Conservation (phyloP, 2,797 vertebrate genomes). For the Diplodus sargus region DNA sequence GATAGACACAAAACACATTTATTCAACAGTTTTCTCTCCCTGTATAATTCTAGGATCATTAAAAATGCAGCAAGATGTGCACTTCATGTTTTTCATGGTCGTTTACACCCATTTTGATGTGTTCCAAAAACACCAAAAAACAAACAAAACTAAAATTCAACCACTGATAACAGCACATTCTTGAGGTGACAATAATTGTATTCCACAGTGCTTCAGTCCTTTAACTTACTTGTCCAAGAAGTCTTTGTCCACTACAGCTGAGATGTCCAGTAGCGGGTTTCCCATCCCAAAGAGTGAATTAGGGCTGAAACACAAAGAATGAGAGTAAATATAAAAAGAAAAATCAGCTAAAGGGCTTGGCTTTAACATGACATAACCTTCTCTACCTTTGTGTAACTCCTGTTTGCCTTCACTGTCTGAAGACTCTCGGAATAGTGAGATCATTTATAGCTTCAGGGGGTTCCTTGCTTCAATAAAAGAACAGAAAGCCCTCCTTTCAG, state of each 20-base stretch:
- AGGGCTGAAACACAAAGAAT: constrained; percentile 85
- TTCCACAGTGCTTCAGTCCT: neutral
- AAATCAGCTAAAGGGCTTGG: neutral
- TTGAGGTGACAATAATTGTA: neutral
- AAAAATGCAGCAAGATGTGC: neutral
- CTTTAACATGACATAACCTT: neutral
- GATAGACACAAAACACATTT: neutral
- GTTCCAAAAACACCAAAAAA: neutral
- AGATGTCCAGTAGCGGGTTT: constrained; percentile 97
- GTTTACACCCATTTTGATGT: neutral
- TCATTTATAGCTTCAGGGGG: neutral
- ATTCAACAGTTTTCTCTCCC: neutral
- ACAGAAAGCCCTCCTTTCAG: neutral
- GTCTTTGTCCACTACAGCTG: constrained; percentile 96
- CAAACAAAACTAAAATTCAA: neutral
- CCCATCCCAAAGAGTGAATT: constrained; percentile 99
- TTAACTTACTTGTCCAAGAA: constrained; percentile 96
- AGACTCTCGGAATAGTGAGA: neutral
- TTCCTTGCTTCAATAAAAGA: neutral
- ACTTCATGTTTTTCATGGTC: too few species aligned
- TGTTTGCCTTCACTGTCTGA: neutral
- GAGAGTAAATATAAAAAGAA: constrained; percentile 13
- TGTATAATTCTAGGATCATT: neutral
- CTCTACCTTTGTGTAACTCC: too few species aligned
- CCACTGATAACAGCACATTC: neutral